Conservation (phyloP, 1,140 invertebrate genomes). For the Campoletis sonorensis region DNA sequence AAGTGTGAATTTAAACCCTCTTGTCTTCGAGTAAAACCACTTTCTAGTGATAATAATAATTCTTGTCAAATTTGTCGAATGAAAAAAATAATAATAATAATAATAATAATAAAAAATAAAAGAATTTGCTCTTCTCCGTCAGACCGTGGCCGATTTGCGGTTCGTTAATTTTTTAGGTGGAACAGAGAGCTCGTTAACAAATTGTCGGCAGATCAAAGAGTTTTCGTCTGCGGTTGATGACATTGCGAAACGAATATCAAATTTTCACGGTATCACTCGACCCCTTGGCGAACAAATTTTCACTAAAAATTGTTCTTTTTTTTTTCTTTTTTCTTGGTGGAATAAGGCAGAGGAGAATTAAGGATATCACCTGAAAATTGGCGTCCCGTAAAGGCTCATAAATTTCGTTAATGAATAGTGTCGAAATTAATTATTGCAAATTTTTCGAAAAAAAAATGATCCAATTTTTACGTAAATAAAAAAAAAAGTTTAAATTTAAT, state of each 20-base stretch:
- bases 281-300: background rate
- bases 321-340: too few relatives aligned
- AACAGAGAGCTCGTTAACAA: conserved; percentile 3
- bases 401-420: too few relatives aligned
- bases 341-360: background rate
- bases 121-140: background rate
- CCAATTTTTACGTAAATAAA: too few relatives aligned
- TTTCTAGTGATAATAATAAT: background rate
- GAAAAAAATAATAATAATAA: too few relatives aligned
- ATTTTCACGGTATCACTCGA: background rate
- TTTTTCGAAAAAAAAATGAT: too few relatives aligned
- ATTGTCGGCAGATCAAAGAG: background rate
- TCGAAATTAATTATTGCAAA: too few relatives aligned
- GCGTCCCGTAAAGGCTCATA: too few relatives aligned
- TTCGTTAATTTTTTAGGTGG: background rate
- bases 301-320: too few relatives aligned
- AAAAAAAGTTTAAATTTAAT: too few relatives aligned
- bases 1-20: background rate
- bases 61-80: background rate
- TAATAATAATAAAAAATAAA: background rate
- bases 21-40: background rate
- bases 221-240: background rate
- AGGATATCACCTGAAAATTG: background rate
- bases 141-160: background rate
- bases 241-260: background rate